Base-by-base conservation (phyloP, 2,797 vertebrate genomes). In the Tokudaia muenninki region DNA sequence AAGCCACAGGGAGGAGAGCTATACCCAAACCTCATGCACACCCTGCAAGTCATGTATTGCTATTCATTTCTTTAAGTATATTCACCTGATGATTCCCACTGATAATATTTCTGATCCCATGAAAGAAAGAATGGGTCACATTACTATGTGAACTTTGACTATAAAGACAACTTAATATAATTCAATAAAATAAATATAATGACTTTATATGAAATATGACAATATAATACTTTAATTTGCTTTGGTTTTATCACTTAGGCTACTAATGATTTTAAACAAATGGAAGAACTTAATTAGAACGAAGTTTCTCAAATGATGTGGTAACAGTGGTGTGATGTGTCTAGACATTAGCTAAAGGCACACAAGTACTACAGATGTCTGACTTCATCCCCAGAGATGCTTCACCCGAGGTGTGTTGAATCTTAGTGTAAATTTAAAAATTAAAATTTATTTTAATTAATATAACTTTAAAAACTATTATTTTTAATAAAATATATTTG, bases 1-100 rank as follows among this genome's bases (percentile, higher is more conserved):
- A 96, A 97, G 77, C 77, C 87, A 96, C 78, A 90, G 81, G 93
- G 81, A 96, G 16, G 34, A 16, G 7, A 92, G 77, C 74, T 78
- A 88, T 37, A 90, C n/a, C 65, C 82, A 96, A 96, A 95, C 24
- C 84, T 82, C 22, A 41, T 88, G 79, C 65, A 79, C 37, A 57
- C n/a, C 92, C 87, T 81, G 50, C 63, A 61, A 96, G 63, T 83
- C 16, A 67, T 13, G 37, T 59, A 79, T 31, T 92, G 9, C 10
- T 95, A 37, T 63, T 84, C 14, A 78, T 86, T 94, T 61, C n/a
- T 88, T 21, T 77, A 88, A 63, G 9, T 34, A 52, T 90, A 91
- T 57, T 80, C 16, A 74, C 31, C 11, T 61, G 57, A 34, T 94
- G 1, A 67, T 94, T 77, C 77, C 55, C 65, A 82, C 5, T 50